Percentiles rank a stretch among this genome's conserved stretches.
phyloP scores from a whole-genome alignment of 2,888 invertebrate genomes.

The Agrochola macilenta region DNA sequence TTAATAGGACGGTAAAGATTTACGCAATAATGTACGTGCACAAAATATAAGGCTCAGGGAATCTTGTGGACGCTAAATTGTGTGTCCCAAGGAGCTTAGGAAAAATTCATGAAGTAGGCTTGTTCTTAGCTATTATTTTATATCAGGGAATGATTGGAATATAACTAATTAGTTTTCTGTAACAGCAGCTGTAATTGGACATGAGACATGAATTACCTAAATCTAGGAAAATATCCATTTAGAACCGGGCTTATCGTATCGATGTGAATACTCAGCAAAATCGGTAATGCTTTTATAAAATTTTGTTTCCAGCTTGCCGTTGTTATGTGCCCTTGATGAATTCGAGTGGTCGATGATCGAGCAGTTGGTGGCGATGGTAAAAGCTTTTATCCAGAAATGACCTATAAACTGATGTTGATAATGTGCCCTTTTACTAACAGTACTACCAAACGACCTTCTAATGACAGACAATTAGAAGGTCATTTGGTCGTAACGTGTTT shows the following conservation, averaged over 20 bases:
- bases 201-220: not conserved
- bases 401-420: not conserved
- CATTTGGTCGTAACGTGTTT: not conserved
- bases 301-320: not conserved
- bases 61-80: slow-evolving; percentile 20
- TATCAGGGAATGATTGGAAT: not conserved
- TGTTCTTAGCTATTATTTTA: not conserved
- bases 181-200: not conserved
- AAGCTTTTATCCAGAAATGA: too few species aligned
- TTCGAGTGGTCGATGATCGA: too few species aligned
- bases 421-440: not conserved
- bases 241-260: not conserved
- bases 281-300: not conserved
- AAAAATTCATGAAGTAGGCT: slow-evolving; percentile 18
- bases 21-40: slow-evolving; percentile 17
- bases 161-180: not conserved
- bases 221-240: not conserved
- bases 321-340: not conserved
- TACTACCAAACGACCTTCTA: not conserved
- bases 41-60: slow-evolving; percentile 23
- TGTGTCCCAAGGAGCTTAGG: slow-evolving; percentile 30
- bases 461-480: not conserved
- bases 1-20: slow-evolving; percentile 11
- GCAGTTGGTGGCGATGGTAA: too few species aligned
- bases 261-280: not conserved